Evolutionary conservation across 2,797 vertebrate genomes (phyloP).

Genomic region (Mormyrops boulengeri): DNA sequence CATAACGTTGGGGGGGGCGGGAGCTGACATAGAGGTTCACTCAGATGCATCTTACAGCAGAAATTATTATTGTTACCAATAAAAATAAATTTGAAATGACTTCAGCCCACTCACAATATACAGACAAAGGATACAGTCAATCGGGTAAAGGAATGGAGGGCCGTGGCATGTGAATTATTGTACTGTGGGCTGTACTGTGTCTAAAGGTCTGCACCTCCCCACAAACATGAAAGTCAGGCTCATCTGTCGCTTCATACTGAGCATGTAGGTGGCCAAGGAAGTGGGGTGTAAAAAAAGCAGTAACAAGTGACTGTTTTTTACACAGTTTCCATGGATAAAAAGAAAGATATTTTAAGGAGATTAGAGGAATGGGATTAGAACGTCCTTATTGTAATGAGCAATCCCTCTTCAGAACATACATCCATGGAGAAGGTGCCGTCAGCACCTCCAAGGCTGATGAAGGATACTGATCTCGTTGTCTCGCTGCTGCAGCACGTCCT

Average conservation of each 20-base stretch:
- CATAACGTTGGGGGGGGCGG: too few relatives aligned
- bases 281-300: background rate
- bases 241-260: background rate
- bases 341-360: background rate
- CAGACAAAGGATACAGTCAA: background rate
- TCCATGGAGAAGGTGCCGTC: background rate
- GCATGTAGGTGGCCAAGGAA: background rate
- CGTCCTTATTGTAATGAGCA: background rate
- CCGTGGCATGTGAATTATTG: background rate
- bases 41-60: background rate
- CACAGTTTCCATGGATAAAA: background rate
- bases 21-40: too few relatives aligned
- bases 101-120: background rate
- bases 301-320: background rate
- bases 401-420: background rate
- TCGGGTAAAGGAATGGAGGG: background rate
- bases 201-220: background rate
- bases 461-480: constrained; percentile 93
- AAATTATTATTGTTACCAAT: background rate
- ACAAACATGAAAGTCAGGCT: background rate
- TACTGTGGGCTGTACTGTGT: too few relatives aligned
- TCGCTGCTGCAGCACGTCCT: constrained; percentile 70
- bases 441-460: constrained; percentile 29
- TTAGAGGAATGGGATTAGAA: background rate
- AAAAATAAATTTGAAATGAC: background rate